Conservation (phyloP, 2,797 vertebrate genomes). For the Halcyon leucocephala region DNA sequence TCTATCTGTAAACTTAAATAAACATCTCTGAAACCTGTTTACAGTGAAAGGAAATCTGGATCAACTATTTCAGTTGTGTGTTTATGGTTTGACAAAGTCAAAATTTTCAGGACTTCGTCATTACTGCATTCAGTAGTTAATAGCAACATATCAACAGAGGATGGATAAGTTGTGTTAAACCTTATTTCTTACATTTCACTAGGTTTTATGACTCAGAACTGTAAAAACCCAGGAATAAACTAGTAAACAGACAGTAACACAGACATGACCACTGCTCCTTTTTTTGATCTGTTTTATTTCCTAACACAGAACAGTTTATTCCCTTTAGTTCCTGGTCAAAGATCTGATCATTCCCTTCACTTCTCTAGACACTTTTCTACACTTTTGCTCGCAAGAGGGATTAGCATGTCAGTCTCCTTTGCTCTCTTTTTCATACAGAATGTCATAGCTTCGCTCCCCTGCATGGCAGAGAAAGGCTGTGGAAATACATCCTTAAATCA, state of each 20-base stretch:
- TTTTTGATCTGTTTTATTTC: slow-evolving; percentile 38
- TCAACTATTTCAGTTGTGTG: neutral
- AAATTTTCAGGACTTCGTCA: neutral
- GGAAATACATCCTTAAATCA: neutral
- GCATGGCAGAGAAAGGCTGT: neutral
- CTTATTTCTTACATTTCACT: neutral
- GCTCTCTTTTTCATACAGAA: neutral
- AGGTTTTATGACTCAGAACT: neutral
- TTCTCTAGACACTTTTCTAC: neutral
- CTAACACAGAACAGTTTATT: slow-evolving; percentile 17
- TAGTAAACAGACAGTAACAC: slow-evolving; percentile 1
- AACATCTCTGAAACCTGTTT: neutral
- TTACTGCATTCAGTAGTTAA: neutral
- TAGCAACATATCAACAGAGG: neutral
- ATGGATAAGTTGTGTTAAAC: neutral
- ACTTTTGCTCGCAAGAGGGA: neutral
- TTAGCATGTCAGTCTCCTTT: neutral
- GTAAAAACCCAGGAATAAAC: slow-evolving; percentile 5
- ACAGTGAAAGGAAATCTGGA: neutral
- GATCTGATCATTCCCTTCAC: neutral
- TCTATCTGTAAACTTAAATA: neutral
- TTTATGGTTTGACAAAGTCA: neutral
- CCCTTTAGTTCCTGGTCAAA: slow-evolving; percentile 29
- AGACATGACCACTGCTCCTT: neutral
- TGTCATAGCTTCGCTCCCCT: neutral